Conservation (phyloP, 2,888 invertebrate species). For the Drosophila mettleri region DNA sequence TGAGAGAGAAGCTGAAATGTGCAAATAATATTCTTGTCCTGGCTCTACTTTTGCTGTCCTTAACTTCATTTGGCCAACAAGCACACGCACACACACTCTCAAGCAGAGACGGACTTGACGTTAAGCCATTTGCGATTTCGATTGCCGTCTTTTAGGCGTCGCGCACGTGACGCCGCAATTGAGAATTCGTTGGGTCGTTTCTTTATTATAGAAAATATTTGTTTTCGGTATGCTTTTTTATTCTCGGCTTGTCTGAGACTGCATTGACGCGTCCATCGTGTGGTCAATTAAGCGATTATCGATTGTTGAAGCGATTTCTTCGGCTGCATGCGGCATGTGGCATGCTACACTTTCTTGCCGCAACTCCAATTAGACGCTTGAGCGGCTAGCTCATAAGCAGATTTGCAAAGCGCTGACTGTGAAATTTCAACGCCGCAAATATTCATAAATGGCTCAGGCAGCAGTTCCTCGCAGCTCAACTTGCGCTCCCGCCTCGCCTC, state of each 20-base stretch:
- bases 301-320: slow-evolving; percentile 41
- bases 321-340: slow-evolving; percentile 2
- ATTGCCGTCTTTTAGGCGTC: slow-evolving; percentile 19
- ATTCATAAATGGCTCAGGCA: slow-evolving; percentile 65
- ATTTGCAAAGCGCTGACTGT: slow-evolving; percentile 66
- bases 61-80: slow-evolving; percentile 20
- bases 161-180: slow-evolving; percentile 39
- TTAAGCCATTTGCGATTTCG: slow-evolving; percentile 24
- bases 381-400: slow-evolving; percentile 50
- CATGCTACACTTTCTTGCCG: slow-evolving; percentile 19
- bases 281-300: slow-evolving; percentile 71
- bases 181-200: slow-evolving; percentile 30
- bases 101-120: slow-evolving; percentile 3
- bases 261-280: slow-evolving; percentile 51
- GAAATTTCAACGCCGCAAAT: slow-evolving; percentile 59
- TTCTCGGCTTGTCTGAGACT: slow-evolving; percentile 7
- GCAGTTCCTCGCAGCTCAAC: neutral
- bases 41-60: neutral
- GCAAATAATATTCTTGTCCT: slow-evolving; percentile 1
- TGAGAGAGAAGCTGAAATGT: neutral
- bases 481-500: neutral
- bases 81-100: neutral
- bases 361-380: slow-evolving; percentile 68
- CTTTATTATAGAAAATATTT: slow-evolving; percentile 4
- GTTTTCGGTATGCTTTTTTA: neutral